Conservation (phyloP, 2,888 invertebrate genomes). For the Ischnus inquisitorius region DNA sequence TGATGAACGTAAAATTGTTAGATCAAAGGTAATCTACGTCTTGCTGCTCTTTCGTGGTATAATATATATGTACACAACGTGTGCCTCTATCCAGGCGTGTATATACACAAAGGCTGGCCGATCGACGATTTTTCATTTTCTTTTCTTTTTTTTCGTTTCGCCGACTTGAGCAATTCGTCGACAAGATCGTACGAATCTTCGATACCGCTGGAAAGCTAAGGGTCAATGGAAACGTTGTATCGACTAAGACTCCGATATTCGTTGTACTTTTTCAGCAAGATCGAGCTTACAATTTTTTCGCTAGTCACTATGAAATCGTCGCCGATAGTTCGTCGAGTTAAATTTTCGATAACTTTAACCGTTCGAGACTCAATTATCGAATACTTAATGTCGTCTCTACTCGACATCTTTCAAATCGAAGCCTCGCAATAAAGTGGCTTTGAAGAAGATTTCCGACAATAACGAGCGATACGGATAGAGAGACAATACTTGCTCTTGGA, state of each 20-base stretch:
- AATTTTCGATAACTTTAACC: neutral
- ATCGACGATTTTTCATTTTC: conserved; percentile 26
- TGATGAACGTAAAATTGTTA: conserved; percentile 19
- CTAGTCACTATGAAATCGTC: neutral
- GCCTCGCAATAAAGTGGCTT: neutral
- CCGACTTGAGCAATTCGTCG: conserved; percentile 45
- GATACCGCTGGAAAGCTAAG: neutral
- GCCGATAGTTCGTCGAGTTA: neutral
- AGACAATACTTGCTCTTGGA: conserved; percentile 28
- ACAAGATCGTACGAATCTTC: conserved; percentile 7
- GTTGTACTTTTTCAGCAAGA: conserved; percentile 42
- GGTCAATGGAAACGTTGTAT: conserved; percentile 35
- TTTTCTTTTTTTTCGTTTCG: conserved; percentile 49
- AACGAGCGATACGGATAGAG: conserved; percentile 15
- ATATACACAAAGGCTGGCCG: conserved; percentile 56
- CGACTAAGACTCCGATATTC: conserved; percentile 30
- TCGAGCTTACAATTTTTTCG: neutral
- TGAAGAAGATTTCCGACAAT: neutral
- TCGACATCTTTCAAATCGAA: neutral
- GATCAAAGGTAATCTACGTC: conserved; percentile 9
- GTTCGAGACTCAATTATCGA: neutral
- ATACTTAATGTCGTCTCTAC: neutral
- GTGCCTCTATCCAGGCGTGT: conserved; percentile 44
- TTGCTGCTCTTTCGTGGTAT: conserved; percentile 4
- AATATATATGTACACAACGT: conserved; percentile 64